Percentiles rank a stretch among this genome's conserved stretches.
Conservation (phyloP, 1,140 invertebrate genomes). For the Neodiprion lecontei region DNA sequence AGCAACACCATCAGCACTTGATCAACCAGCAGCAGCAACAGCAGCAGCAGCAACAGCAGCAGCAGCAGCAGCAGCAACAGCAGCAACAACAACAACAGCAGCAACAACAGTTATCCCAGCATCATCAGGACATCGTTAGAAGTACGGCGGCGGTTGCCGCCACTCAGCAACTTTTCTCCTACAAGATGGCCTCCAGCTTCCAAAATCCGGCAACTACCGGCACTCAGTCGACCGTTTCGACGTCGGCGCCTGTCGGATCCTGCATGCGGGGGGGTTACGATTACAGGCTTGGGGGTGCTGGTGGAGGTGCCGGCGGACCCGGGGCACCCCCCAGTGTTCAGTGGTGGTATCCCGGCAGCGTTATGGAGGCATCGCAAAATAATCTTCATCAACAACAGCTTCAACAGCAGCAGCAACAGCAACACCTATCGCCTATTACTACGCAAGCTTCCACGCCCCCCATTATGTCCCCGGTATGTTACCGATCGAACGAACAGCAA, state of each 20-base stretch:
- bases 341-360: constrained; percentile 69
- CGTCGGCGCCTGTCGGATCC: constrained; percentile 55
- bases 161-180: constrained; percentile 79
- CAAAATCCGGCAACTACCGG: constrained; percentile 71
- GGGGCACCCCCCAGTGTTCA: constrained; percentile 66
- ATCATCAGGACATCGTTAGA: constrained; percentile 59
- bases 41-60: constrained; percentile 28
- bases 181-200: constrained; percentile 84
- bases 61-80: constrained; percentile 42
- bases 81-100: constrained; percentile 63
- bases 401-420: constrained; percentile 61
- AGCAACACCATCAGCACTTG: constrained; percentile 46
- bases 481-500: not conserved
- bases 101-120: constrained; percentile 49
- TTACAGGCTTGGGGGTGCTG: constrained; percentile 64
- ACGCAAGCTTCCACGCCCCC: constrained; percentile 57
- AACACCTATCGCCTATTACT: constrained; percentile 56
- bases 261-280: constrained; percentile 66
- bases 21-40: constrained; percentile 38
- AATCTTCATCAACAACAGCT: constrained; percentile 65
- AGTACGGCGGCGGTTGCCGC: constrained; percentile 66
- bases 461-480: constrained; percentile 58
- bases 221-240: constrained; percentile 57
- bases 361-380: constrained; percentile 60
- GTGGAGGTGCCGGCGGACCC: constrained; percentile 51